Conservation (phyloP, 1,140 invertebrate species). For the Anoplolepis gracilipes region DNA sequence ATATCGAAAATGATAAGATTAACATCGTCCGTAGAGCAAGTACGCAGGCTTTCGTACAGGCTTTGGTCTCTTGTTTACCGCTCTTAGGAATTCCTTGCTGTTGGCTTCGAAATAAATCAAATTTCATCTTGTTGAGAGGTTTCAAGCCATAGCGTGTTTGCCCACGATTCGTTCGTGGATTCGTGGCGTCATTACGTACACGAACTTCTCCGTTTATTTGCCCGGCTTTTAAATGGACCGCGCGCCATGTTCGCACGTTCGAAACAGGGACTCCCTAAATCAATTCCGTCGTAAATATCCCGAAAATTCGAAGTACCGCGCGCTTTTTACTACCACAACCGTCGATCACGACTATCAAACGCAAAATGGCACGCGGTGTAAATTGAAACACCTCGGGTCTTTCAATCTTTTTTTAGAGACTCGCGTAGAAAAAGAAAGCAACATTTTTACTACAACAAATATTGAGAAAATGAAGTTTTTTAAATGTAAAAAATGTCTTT, state of each 20-base stretch:
- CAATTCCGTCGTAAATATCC: constrained; percentile 51
- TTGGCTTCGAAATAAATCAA: constrained; percentile 49
- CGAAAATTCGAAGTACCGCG: constrained; percentile 26
- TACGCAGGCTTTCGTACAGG: background rate
- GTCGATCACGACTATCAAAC: constrained; percentile 5
- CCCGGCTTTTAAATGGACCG: constrained; percentile 38
- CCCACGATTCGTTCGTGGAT: constrained; percentile 31
- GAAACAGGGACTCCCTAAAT: constrained; percentile 32
- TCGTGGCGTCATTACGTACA: constrained; percentile 23
- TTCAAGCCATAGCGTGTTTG: constrained; percentile 19
- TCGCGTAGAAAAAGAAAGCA: background rate
- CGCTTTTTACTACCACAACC: background rate
- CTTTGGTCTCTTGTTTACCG: constrained; percentile 46
- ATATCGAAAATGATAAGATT: constrained; percentile 14
- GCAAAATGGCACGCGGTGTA: background rate
- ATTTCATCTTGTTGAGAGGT: constrained; percentile 61
- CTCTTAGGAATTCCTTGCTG: constrained; percentile 42
- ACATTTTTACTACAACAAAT: background rate
- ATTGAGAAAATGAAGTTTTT: background rate
- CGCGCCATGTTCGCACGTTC: background rate
- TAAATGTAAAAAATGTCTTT: background rate
- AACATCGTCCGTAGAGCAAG: background rate
- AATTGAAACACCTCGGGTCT: background rate
- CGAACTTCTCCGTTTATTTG: constrained; percentile 43
- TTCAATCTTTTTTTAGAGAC: background rate